Percentiles rank a stretch among this genome's conserved stretches.
Evolutionary conservation across 1,140 invertebrate species (phyloP).

Genomic region (Drosophila santomea): DNA sequence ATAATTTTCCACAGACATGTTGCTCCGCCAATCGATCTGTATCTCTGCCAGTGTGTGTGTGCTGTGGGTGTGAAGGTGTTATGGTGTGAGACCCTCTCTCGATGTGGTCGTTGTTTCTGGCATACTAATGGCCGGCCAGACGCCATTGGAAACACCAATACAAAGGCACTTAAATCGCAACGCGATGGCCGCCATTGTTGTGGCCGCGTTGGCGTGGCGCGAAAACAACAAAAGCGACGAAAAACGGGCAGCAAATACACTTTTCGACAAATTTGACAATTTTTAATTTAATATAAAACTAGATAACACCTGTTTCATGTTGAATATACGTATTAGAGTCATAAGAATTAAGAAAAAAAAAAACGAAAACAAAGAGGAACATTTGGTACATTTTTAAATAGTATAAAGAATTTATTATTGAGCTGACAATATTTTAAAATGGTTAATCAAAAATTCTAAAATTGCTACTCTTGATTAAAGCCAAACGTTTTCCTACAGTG

Average conservation of each 20-base stretch:
- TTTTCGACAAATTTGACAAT: background rate
- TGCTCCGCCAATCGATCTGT: slow-evolving; percentile 19
- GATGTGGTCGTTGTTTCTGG: slow-evolving; percentile 21
- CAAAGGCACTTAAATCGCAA: slow-evolving; percentile 32
- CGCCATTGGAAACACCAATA: slow-evolving; percentile 66
- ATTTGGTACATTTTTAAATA: too few species aligned
- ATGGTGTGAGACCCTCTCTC: slow-evolving; percentile 12
- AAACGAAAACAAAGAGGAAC: too few species aligned
- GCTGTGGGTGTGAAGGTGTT: slow-evolving; percentile 14
- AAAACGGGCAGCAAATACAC: slow-evolving; percentile 10
- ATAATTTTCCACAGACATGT: slow-evolving; percentile 43
- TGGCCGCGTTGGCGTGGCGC: slow-evolving; percentile 64
- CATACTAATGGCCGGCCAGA: slow-evolving; percentile 70
- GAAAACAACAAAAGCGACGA: slow-evolving; percentile 30
- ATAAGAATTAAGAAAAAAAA: too few species aligned
- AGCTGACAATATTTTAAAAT: background rate
- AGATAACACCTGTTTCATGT: background rate
- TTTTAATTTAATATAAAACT: background rate
- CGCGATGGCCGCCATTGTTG: slow-evolving; percentile 55
- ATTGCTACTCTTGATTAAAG: too few species aligned
- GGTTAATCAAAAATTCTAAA: background rate
- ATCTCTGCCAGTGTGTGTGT: background rate
- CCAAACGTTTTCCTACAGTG: background rate
- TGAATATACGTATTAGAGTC: too few species aligned
- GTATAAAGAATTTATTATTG: too few species aligned